A percentile compares a stretch with the other conserved stretches of the same genome.
Conservation (phyloP, 2,888 invertebrate species). For the Drosophila lacicola region DNA sequence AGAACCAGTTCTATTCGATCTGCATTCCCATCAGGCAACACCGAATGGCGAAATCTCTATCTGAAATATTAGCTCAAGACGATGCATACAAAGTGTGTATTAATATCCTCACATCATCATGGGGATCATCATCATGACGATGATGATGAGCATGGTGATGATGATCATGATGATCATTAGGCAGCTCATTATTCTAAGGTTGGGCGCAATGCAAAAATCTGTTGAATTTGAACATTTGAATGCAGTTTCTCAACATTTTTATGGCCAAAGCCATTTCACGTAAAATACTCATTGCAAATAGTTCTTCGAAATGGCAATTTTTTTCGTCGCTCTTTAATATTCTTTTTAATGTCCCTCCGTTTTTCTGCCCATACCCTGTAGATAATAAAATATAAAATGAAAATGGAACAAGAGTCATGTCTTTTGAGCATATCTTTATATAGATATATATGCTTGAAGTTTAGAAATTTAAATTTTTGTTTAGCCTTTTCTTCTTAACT, state of each 20-base stretch:
- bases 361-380: background rate
- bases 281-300: slow-evolving; percentile 24
- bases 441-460: too few species aligned
- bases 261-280: slow-evolving; percentile 16
- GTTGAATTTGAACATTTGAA: slow-evolving; percentile 37
- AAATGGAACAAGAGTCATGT: too few species aligned
- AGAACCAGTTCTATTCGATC: slow-evolving; percentile 29
- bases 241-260: slow-evolving; percentile 41
- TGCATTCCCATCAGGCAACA: slow-evolving; percentile 7
- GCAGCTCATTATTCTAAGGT: slow-evolving; percentile 7
- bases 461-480: too few species aligned
- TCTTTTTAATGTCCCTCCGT: background rate
- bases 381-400: too few species aligned
- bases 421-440: too few species aligned
- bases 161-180: slow-evolving; percentile 1
- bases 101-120: slow-evolving; percentile 10
- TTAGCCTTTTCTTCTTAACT: too few species aligned
- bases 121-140: slow-evolving; percentile 1
- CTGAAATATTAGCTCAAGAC: background rate
- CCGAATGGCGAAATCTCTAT: background rate
- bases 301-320: slow-evolving; percentile 10
- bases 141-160: slow-evolving; percentile 4
- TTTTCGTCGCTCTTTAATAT: slow-evolving; percentile 2
- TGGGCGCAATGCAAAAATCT: slow-evolving; percentile 9
- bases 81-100: slow-evolving; percentile 21